These are phyloP conservation scores for Dipus sagitta DNA, from an alignment of 2,797 vertebrate species.

Conservation along the genomic window DNA sequence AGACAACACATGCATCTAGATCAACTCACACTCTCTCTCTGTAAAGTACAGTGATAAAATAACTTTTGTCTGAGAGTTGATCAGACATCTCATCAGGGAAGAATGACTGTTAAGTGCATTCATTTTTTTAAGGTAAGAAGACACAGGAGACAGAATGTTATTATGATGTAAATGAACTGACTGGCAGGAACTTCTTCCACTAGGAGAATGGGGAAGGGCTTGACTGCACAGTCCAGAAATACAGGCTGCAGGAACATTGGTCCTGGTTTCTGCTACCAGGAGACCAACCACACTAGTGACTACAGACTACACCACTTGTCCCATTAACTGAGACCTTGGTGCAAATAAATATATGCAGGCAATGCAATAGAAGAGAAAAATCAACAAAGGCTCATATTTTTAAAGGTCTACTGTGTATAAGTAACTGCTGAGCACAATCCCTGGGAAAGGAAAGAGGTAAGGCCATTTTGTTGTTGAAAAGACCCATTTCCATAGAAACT, in stretches of 20 bases:
- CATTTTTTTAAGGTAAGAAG: slow-evolving; percentile 40
- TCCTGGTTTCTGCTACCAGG: not conserved
- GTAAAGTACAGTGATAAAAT: slow-evolving; percentile 68
- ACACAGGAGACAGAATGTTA: slow-evolving; percentile 49
- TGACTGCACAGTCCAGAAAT: not conserved
- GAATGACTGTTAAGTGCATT: slow-evolving; percentile 51
- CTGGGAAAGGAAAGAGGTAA: not conserved
- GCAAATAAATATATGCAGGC: not conserved
- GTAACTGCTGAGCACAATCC: not conserved
- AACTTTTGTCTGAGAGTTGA: slow-evolving; percentile 39
- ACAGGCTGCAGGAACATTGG: not conserved
- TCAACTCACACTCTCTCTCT: slow-evolving; percentile 65
- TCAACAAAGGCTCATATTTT: not conserved
- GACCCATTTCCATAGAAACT: not conserved
- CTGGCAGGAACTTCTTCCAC: slow-evolving; percentile 32
- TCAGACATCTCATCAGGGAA: slow-evolving; percentile 41
- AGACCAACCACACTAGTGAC: not conserved
- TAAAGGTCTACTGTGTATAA: not conserved
- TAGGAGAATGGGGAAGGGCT: not conserved
- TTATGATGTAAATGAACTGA: slow-evolving; percentile 73
- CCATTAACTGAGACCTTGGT: not conserved
- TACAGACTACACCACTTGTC: not conserved
- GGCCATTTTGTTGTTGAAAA: not conserved
- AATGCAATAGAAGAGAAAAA: not conserved
- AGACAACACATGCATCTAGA: not conserved